Base-by-base conservation (phyloP, 2,888 invertebrate genomes). In the Fragum sueziense region DNA sequence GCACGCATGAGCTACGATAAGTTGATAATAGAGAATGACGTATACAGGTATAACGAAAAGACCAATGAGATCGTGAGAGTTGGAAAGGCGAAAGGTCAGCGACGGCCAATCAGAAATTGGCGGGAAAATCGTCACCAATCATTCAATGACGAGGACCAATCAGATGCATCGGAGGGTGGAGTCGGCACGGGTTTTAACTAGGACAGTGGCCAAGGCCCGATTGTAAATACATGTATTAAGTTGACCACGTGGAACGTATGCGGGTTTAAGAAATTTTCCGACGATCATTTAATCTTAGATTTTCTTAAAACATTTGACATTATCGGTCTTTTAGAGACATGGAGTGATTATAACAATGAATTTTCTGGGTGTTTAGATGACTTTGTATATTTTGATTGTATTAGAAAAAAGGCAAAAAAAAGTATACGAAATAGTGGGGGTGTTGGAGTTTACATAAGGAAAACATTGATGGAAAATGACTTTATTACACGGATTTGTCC, bases 161-260 rank as follows among this genome's bases (percentile, higher is more conserved):
- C 22, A n/a, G 54, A 7, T 11, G n/a, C 22, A n/a, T 11, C 41
- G 11, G 41, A 37, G 37, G n/a, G 14, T 20, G 67, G 9, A 25
- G 67, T 27, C 3, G 22, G n/a, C n/a, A 27, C 37, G 25, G 67
- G 34, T n/a, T 20, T 22, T 25, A 37, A 37, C 3, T 37, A 67
- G 67, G 67, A 37, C 17, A 34, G 37, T 22, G 67, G 67, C 27
- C 67, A 67, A 33, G 37, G 67, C 67, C 37, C 67, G 6, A 27
- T 2, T 33, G 37, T 33, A 34, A 67, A 37, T n/a, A n/a, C n/a
- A n/a, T n/a, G n/a, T 20, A 67, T 67, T 20, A 67, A 22, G n/a
- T n/a, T 67, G 11, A 37, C 29, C 25, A 67, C 37, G 41, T 67
- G 67, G 67, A 67, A 67, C 37, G 22, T 37, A 17, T 37, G 37